Conservation (phyloP, 1,140 invertebrate genomes). For the Epicauta chinensis region DNA sequence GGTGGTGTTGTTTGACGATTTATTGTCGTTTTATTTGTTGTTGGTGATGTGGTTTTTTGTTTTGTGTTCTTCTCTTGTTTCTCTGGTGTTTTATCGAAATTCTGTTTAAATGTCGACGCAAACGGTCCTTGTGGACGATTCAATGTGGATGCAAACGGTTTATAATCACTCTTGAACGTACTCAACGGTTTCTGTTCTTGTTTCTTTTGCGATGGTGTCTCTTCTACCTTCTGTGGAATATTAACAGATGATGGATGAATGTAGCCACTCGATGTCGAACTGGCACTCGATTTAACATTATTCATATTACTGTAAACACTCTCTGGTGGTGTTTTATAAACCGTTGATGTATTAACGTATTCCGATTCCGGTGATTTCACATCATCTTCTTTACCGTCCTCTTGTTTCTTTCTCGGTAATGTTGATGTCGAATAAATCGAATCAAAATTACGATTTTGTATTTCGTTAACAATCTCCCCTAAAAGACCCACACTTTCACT, state of each 20-base stretch:
- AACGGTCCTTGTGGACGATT: constrained; percentile 33
- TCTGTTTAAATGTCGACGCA: constrained; percentile 31
- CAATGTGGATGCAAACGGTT: constrained; percentile 37
- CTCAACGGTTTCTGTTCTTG: constrained; percentile 18
- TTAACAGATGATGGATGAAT: constrained; percentile 63
- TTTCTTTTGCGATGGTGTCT: constrained; percentile 35
- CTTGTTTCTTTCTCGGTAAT: constrained; percentile 54
- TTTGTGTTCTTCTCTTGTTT: constrained; percentile 6
- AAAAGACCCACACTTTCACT: constrained; percentile 62
- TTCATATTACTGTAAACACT: constrained; percentile 55
- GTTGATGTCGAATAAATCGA: constrained; percentile 78
- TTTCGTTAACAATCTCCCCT: constrained; percentile 79
- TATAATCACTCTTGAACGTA: constrained; percentile 30
- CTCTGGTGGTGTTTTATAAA: constrained; percentile 52
- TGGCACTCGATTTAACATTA: constrained; percentile 48
- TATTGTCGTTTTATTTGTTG: constrained; percentile 41
- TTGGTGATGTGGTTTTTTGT: constrained; percentile 34
- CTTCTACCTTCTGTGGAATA: constrained; percentile 41
- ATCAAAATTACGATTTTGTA: constrained; percentile 75
- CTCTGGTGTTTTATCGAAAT: constrained; percentile 12
- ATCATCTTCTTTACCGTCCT: constrained; percentile 41
- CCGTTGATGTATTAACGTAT: constrained; percentile 48
- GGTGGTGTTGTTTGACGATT: constrained; percentile 47
- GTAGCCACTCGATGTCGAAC: constrained; percentile 65
- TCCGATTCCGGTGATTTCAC: constrained; percentile 41